Percentiles rank a stretch among this genome's conserved stretches.
These are phyloP conservation scores for Heliocidaris erythrogramma DNA, from an alignment of 35 echinoderm and acorn worm species.

Conservation along the genomic window DNA sequence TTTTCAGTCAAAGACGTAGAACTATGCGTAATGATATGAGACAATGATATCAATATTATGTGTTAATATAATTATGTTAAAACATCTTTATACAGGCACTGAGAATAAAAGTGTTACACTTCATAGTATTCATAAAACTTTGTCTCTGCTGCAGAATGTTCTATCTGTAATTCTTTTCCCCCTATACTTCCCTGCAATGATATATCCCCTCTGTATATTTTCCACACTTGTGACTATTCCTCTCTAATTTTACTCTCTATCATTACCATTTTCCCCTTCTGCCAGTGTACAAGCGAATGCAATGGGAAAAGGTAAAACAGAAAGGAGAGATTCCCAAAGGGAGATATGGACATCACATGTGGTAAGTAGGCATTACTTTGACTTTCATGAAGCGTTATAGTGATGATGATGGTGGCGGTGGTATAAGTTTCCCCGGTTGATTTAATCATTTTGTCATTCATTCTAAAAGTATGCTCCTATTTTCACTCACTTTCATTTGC, in stretches of 20 bases:
- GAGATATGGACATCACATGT: conserved; percentile 49
- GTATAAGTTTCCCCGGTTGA: not conserved
- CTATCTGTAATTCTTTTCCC: too few species aligned
- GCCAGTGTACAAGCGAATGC: conserved; percentile 43
- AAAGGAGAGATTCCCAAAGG: conserved; percentile 43
- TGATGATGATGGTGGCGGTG: not conserved
- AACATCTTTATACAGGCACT: too few species aligned
- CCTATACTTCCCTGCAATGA: too few species aligned
- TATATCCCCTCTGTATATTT: too few species aligned
- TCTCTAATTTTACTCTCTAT: not conserved
- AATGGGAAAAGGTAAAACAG: conserved; percentile 56
- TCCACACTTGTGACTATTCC: too few species aligned
- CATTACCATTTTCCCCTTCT: not conserved
- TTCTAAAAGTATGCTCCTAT: not conserved
- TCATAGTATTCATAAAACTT: too few species aligned
- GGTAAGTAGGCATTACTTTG: conserved; percentile 13
- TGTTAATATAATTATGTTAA: too few species aligned
- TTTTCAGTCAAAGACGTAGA: not conserved
- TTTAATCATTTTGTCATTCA: not conserved
- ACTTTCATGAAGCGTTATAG: not conserved
- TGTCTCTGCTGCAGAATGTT: too few species aligned
- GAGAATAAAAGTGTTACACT: too few species aligned
- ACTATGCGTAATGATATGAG: not conserved
- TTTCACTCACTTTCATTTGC: not conserved
- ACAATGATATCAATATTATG: not conserved